These are phyloP conservation scores for Phaetusa simplex DNA, from an alignment of 2,113 vertebrate genomes.

Conservation along the genomic window DNA sequence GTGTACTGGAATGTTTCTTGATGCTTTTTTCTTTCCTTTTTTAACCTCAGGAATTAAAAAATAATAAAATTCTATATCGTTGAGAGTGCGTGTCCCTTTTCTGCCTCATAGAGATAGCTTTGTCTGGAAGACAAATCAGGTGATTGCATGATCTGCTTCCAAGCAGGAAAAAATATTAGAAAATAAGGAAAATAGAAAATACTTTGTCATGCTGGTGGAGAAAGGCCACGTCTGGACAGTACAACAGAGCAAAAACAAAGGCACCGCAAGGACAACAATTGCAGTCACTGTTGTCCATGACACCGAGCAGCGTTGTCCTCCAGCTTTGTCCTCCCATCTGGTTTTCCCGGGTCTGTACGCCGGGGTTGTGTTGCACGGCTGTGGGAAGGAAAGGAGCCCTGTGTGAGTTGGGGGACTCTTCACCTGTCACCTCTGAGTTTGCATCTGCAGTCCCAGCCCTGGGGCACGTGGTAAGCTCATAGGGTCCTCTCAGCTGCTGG, in stretches of 20 bases:
- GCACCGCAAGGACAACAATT: neutral
- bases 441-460: neutral
- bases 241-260: neutral
- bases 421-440: rapidly evolving
- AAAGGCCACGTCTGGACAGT: neutral
- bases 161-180: neutral
- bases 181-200: neutral
- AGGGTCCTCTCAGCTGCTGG: neutral
- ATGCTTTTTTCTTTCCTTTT: slow-evolving; percentile 41
- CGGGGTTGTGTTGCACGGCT: rapidly evolving
- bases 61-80: slow-evolving; percentile 41
- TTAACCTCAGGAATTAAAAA: slow-evolving; percentile 74
- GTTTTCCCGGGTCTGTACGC: rapidly evolving
- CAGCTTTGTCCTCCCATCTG: neutral
- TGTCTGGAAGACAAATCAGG: neutral
- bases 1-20: slow-evolving; percentile 35
- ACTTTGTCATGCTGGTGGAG: neutral
- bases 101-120: neutral
- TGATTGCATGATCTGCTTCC: neutral
- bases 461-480: rapidly evolving
- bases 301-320: neutral
- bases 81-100: neutral
- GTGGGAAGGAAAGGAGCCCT: neutral
- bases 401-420: neutral
- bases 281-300: rapidly evolving